These are phyloP conservation scores for Megalonaias nervosa DNA, from an alignment of 1,140 invertebrate species.

Conservation along the genomic window DNA sequence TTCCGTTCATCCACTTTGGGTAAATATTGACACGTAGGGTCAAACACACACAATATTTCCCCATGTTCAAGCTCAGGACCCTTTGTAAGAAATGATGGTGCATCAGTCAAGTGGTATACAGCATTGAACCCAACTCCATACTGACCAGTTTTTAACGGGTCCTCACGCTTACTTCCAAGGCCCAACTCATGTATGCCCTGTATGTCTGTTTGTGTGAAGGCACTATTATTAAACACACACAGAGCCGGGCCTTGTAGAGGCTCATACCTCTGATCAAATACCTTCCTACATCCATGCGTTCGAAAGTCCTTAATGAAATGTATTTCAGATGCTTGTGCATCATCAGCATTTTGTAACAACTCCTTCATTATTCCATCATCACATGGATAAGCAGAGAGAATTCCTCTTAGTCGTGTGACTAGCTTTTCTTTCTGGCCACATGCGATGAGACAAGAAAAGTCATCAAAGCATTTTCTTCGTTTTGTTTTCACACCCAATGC, in stretches of 20 bases:
- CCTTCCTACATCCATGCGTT: constrained; percentile 31
- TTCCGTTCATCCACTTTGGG: constrained; percentile 29
- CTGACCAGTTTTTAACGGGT: constrained; percentile 55
- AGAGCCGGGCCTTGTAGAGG: constrained; percentile 57
- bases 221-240: constrained; percentile 62
- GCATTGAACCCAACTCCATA: constrained; percentile 66
- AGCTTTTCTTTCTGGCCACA: constrained; percentile 63
- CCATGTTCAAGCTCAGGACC: constrained; percentile 39
- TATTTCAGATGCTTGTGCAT: constrained; percentile 62
- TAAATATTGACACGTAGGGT: constrained; percentile 57
- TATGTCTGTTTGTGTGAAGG: constrained; percentile 59
- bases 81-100: constrained; percentile 57
- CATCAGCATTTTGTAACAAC: constrained; percentile 71
- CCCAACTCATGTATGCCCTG: constrained; percentile 60
- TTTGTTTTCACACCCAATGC: constrained; percentile 45
- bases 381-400: constrained; percentile 57
- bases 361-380: constrained; percentile 55
- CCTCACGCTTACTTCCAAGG: constrained; percentile 48
- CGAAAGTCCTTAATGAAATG: constrained; percentile 60
- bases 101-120: constrained; percentile 66
- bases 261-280: constrained; percentile 44
- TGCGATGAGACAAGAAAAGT: constrained; percentile 9
- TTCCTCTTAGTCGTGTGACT: constrained; percentile 55
- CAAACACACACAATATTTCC: constrained; percentile 55
- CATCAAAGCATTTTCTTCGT: constrained; percentile 15